Base-by-base conservation (phyloP, 2,113 vertebrate genomes). In the Acanthisitta chloris region DNA sequence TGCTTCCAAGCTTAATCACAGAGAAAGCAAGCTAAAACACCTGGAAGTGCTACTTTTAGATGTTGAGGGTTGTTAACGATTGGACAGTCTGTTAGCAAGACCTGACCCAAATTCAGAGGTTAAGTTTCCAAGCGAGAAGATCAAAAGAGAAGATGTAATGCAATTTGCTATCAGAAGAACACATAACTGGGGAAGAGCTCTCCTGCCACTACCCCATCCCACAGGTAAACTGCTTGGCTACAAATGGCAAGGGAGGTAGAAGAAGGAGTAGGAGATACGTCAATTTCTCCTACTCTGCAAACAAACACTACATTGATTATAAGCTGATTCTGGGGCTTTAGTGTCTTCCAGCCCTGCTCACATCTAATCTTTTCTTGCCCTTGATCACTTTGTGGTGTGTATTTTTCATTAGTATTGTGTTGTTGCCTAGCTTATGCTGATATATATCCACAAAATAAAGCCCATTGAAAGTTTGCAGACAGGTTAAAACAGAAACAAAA, bases 241-340 rank as follows among this genome's bases (percentile, higher is more conserved):
- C n/a, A 38, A 54, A 55, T 4, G 4, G 9, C 33, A 62, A 57
- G 31, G 17, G 24, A 43, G 42, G 23, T 9, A 48, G 28, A 76
- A 58, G 23, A 62, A 86, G 48, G 3, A 2, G 8, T 23, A 40
- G 71, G 79, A 84, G 45, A 81, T 71, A 52, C 8, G 0, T 16
- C 43, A 17, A 24, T 61, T 89, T 59, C 17, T 78, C 23, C 34
- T 59, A 15, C 45, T 57, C 10, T 40, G 36, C 17, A 26, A 21
- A 7, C 0, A 1, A 54, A n/a, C 3, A 1, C 4, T 14, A 31
- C 14, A 36, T 19, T 2, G 4, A 26, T 33, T 31, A 31, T 54
- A 62, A 83, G 17, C 8, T 40, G 24, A 33, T 46, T 94, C 24
- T 11, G 10, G 25, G 5, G 1, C n/a, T 25, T 82, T 24, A 64